Percentiles rank a stretch among this genome's conserved stretches.
Conservation (phyloP, 2,888 invertebrate genomes). For the Ectemnius cavifrons region DNA sequence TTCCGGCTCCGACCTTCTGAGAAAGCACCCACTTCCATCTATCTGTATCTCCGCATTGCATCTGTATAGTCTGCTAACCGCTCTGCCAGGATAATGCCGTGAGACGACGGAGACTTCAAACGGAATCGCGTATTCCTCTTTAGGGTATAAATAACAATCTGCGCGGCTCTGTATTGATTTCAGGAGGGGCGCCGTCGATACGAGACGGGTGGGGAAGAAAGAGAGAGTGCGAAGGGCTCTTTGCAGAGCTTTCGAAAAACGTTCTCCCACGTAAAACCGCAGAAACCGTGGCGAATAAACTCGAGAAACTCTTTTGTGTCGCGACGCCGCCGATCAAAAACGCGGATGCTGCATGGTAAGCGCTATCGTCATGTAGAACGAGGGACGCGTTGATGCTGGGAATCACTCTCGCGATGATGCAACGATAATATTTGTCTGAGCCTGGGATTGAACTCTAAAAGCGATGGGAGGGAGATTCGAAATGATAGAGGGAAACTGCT, state of each 20-base stretch:
- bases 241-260: conserved; percentile 33
- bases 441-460: background rate
- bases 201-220: background rate
- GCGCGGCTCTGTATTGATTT: conserved; percentile 53
- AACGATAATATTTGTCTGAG: conserved; percentile 5
- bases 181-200: conserved; percentile 36
- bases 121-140: conserved; percentile 58
- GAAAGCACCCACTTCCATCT: conserved; percentile 37
- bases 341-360: conserved; percentile 11
- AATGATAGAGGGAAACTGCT: background rate
- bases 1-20: background rate
- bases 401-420: conserved; percentile 2
- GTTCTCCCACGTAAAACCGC: background rate
- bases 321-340: conserved; percentile 26
- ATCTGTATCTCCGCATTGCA: conserved; percentile 35
- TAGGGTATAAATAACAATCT: conserved; percentile 63
- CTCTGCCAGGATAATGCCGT: conserved; percentile 56
- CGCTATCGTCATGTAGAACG: background rate
- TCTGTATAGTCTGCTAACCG: conserved; percentile 45
- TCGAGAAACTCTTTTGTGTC: conserved; percentile 30
- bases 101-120: conserved; percentile 60
- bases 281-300: background rate
- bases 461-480: background rate
- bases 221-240: too few relatives aligned
- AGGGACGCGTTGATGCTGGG: too few relatives aligned